Evolutionary conservation across 2,888 invertebrate species (phyloP).

Genomic region (Gasteruption jaculator): DNA sequence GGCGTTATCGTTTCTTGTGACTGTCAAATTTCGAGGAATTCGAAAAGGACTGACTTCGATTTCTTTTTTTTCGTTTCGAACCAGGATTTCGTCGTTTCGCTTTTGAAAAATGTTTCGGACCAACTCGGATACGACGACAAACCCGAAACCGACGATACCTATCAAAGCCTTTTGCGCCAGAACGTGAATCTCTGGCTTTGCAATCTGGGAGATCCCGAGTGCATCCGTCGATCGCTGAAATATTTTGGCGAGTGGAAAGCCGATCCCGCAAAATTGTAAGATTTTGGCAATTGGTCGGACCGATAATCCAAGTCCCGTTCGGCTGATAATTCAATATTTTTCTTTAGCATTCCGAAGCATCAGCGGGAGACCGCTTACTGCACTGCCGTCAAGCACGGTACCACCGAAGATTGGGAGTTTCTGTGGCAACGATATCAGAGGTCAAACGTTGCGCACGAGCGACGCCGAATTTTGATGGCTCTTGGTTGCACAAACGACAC

Average conservation of each 20-base stretch:
- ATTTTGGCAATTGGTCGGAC: background rate
- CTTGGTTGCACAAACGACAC: slow-evolving; percentile 56
- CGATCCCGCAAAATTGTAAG: slow-evolving; percentile 17
- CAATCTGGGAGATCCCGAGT: slow-evolving; percentile 55
- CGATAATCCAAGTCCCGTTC: slow-evolving; percentile 2
- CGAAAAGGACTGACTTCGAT: slow-evolving; percentile 3
- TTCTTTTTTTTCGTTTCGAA: slow-evolving; percentile 12
- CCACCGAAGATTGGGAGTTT: slow-evolving; percentile 66
- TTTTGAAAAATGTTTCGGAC: slow-evolving; percentile 53
- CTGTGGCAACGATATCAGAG: slow-evolving; percentile 61
- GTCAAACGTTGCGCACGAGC: slow-evolving; percentile 60
- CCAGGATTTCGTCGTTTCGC: slow-evolving; percentile 24
- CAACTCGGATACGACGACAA: slow-evolving; percentile 56
- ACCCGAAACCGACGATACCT: slow-evolving; percentile 51
- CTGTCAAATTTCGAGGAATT: slow-evolving; percentile 5
- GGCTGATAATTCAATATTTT: background rate
- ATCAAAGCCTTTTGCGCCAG: slow-evolving; percentile 55
- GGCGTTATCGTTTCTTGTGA: background rate
- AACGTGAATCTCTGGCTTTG: slow-evolving; percentile 60
- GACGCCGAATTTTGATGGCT: slow-evolving; percentile 58
- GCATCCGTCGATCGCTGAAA: slow-evolving; percentile 50
- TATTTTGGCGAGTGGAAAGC: slow-evolving; percentile 50
- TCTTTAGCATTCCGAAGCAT: slow-evolving; percentile 61
- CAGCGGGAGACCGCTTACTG: slow-evolving; percentile 65
- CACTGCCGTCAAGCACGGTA: slow-evolving; percentile 61